phyloP scores from a whole-genome alignment of 2,888 invertebrate species.

The Bembecia ichneumoniformis region DNA sequence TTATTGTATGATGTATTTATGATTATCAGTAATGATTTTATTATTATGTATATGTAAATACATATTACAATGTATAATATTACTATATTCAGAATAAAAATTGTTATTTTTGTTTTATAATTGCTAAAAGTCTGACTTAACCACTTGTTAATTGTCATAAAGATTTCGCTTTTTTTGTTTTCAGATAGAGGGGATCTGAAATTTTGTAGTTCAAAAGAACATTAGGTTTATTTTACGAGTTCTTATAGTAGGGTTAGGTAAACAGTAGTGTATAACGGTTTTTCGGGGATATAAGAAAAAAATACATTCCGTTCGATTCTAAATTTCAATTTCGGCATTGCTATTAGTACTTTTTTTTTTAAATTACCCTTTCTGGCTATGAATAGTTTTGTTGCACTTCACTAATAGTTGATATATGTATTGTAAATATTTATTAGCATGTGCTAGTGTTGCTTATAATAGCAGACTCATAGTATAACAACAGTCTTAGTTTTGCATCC shows the following conservation, averaged over 20 bases:
- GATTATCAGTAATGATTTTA: conserved; percentile 62
- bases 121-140: conserved; percentile 70
- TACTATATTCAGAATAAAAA: conserved; percentile 60
- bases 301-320: conserved; percentile 58
- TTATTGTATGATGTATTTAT: conserved; percentile 61
- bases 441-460: conserved; percentile 9
- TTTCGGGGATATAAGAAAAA: conserved; percentile 51
- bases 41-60: conserved; percentile 67
- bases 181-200: conserved; percentile 57
- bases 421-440: conserved; percentile 19
- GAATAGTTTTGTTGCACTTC: conserved; percentile 19
- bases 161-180: conserved; percentile 26
- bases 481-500: no score
- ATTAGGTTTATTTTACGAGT: conserved; percentile 45
- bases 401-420: conserved; percentile 17
- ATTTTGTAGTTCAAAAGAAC: conserved; percentile 48
- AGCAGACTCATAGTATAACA: no score
- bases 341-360: conserved; percentile 17
- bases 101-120: conserved; percentile 63
- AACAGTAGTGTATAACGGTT: conserved; percentile 35
- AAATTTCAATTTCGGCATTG: conserved; percentile 42
- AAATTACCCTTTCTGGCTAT: conserved; percentile 9
- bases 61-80: conserved; percentile 65
- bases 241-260: conserved; percentile 39
- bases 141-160: conserved; percentile 60